Percentiles rank a stretch among this genome's conserved stretches.
Conservation (phyloP, 2,113 vertebrate genomes). For the Pleuronectes platessa region DNA sequence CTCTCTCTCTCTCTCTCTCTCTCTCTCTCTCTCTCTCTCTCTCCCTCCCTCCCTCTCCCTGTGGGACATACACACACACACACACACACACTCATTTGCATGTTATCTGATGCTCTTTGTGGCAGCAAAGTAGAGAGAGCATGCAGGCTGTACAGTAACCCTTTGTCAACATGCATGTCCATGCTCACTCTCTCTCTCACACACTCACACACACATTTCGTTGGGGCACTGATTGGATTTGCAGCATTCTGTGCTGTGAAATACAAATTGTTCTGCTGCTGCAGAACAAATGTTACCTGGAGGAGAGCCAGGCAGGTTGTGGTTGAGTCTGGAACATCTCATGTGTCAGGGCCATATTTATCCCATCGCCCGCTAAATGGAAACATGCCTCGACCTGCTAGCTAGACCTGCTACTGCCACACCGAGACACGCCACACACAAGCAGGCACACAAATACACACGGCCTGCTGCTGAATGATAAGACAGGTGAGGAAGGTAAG, state of each 20-base stretch:
- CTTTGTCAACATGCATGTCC: conserved; percentile 44
- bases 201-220: conserved; percentile 10
- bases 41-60: too few species aligned
- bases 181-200: conserved; percentile 7
- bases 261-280: conserved; percentile 70
- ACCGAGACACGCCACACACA: conserved; percentile 27
- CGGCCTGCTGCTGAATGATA: conserved; percentile 14
- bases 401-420: conserved; percentile 52
- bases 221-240: conserved; percentile 56
- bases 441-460: conserved; percentile 17
- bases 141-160: conserved; percentile 36
- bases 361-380: conserved; percentile 67
- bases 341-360: conserved; percentile 75
- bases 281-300: conserved; percentile 67
- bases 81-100: conserved; percentile 2
- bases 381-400: conserved; percentile 71
- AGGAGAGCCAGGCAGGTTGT: conserved; percentile 65
- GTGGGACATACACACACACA: neutral
- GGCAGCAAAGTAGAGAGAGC: conserved; percentile 32
- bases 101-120: conserved; percentile 60
- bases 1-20: neutral
- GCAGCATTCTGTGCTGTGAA: conserved; percentile 48
- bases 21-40: too few species aligned
- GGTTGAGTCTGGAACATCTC: conserved; percentile 74
- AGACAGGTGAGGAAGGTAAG: conserved; percentile 24